Evolutionary conservation across 2,888 invertebrate genomes (phyloP).

Genomic region (Coelogynopora nodosa): DNA sequence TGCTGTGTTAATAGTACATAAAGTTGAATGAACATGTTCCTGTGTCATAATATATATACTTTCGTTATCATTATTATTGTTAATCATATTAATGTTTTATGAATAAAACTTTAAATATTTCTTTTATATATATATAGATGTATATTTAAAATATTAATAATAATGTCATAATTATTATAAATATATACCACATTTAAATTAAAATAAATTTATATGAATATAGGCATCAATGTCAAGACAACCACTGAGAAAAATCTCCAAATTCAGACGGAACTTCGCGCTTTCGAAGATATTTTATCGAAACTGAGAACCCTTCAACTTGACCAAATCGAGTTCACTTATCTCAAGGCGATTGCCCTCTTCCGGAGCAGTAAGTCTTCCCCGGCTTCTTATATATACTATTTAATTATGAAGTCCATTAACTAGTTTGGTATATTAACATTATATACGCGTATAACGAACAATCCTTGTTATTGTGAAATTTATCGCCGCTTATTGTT

Average conservation of each 20-base stretch:
- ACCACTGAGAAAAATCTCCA: conserved; percentile 25
- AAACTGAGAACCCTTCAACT: conserved; percentile 73
- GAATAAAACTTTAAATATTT: too few relatives aligned
- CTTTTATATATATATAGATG: background rate
- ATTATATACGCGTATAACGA: background rate
- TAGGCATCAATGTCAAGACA: background rate
- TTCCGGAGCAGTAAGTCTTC: conserved; percentile 72
- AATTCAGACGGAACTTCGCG: conserved; percentile 57
- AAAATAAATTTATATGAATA: too few relatives aligned
- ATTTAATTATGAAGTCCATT: too few relatives aligned
- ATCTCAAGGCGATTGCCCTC: conserved; percentile 76
- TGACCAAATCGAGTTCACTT: conserved; percentile 78
- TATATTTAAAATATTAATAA: background rate
- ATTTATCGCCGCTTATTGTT: too few relatives aligned
- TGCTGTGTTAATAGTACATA: too few relatives aligned
- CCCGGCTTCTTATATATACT: too few relatives aligned
- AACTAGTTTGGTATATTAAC: background rate
- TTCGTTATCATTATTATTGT: too few relatives aligned
- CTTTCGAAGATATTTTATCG: conserved; percentile 68
- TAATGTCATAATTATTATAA: too few relatives aligned
- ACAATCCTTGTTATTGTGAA: background rate
- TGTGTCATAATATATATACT: too few relatives aligned
- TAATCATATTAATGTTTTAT: too few relatives aligned
- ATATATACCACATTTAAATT: too few relatives aligned
- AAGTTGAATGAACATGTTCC: too few relatives aligned